phyloP scores from a whole-genome alignment of 2,888 invertebrate genomes.

The Tetropium fuscum region DNA sequence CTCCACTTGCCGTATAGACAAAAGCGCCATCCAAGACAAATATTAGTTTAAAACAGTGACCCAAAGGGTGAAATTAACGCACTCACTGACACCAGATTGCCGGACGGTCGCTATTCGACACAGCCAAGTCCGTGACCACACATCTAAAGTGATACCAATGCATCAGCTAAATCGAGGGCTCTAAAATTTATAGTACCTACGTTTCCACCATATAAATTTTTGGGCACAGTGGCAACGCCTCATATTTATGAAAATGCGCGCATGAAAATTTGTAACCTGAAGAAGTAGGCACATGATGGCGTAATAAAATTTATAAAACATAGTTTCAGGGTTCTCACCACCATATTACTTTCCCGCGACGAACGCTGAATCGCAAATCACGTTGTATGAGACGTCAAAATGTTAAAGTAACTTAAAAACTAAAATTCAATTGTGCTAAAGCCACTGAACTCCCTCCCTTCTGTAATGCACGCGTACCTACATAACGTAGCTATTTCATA shows the following conservation, averaged over 20 bases:
- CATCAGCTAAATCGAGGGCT: slow-evolving; percentile 18
- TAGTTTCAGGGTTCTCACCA: too few relatives aligned
- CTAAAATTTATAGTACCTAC: slow-evolving; percentile 26
- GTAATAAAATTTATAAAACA: slow-evolving; percentile 12
- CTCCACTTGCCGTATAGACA: slow-evolving; percentile 41
- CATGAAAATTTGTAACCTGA: slow-evolving; percentile 11
- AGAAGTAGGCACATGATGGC: slow-evolving; percentile 3
- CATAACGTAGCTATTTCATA: too few relatives aligned
- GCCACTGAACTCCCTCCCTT: too few relatives aligned
- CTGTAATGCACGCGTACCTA: too few relatives aligned
- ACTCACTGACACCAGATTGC: slow-evolving; percentile 28
- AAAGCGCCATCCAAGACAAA: slow-evolving; percentile 55
- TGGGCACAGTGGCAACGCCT: slow-evolving; percentile 2
- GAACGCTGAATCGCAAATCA: too few relatives aligned
- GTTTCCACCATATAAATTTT: slow-evolving; percentile 25
- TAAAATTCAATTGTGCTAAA: too few relatives aligned
- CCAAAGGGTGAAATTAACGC: slow-evolving; percentile 40
- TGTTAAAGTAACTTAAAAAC: too few relatives aligned
- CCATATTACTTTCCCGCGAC: too few relatives aligned
- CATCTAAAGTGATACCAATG: slow-evolving; percentile 31
- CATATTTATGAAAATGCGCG: slow-evolving; percentile 15
- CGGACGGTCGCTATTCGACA: slow-evolving; percentile 20
- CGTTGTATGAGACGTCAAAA: too few relatives aligned
- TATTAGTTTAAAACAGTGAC: slow-evolving; percentile 53
- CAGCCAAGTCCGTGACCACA: slow-evolving; percentile 25